Conservation (phyloP, 2,888 invertebrate species). For the Arge pagana region DNA sequence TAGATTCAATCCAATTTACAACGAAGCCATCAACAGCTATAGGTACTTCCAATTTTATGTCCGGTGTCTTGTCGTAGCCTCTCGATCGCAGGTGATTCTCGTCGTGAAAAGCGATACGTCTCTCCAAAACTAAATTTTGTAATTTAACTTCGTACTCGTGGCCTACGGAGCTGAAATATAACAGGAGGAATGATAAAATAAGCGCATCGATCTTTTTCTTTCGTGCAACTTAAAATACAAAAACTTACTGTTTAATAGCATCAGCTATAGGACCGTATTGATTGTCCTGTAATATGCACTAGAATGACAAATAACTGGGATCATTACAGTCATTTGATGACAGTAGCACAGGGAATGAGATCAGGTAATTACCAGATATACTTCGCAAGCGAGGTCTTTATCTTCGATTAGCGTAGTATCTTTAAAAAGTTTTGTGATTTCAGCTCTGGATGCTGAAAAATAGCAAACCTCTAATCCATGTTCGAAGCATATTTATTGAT, state of each 20-base stretch:
- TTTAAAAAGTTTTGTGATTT: conserved; percentile 65
- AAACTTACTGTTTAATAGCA: conserved; percentile 73
- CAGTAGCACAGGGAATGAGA: not conserved
- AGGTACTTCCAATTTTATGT: conserved; percentile 87
- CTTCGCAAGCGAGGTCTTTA: conserved; percentile 72
- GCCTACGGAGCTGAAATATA: conserved; percentile 71
- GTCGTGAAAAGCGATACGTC: conserved; percentile 69
- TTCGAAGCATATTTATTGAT: conserved; percentile 60
- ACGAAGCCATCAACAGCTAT: conserved; percentile 83
- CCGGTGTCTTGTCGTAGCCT: conserved; percentile 95
- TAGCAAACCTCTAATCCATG: conserved; percentile 58
- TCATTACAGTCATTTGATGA: not conserved
- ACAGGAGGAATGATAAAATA: conserved; percentile 13
- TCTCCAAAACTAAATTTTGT: conserved; percentile 64
- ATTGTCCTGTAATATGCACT: conserved; percentile 82
- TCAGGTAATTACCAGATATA: conserved; percentile 68
- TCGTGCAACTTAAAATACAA: conserved; percentile 4
- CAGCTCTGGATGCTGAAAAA: conserved; percentile 59
- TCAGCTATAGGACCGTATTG: conserved; percentile 84
- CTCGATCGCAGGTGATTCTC: conserved; percentile 79
- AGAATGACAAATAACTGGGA: conserved; percentile 57
- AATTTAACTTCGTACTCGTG: conserved; percentile 83
- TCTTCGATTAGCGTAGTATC: conserved; percentile 76
- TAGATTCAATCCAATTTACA: conserved; percentile 95
- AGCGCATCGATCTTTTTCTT: not conserved